Percentiles rank a stretch among this genome's conserved stretches.
Evolutionary conservation across 2,113 vertebrate species (phyloP).

Genomic region (Neogobius melanostomus): DNA sequence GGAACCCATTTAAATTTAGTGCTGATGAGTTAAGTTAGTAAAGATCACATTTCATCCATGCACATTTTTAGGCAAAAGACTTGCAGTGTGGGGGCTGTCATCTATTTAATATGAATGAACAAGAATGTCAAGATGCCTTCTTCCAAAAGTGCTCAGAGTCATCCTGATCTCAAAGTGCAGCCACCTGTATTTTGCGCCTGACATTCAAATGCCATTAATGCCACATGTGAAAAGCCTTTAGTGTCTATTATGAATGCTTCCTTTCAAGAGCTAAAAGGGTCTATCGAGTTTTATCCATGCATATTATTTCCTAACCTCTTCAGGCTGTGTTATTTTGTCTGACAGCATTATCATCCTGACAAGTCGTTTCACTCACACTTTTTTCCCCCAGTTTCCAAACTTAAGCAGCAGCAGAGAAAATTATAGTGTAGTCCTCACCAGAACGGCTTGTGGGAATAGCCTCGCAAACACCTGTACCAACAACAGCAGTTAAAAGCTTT

Average conservation of each 20-base stretch:
- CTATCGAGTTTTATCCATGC: constrained; percentile 15
- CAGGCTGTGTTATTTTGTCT: not conserved
- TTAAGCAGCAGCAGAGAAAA: constrained; percentile 43
- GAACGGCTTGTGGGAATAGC: constrained; percentile 25
- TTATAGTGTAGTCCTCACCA: constrained; percentile 11
- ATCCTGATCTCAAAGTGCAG: not conserved
- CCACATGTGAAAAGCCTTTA: constrained; percentile 1
- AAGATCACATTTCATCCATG: no score
- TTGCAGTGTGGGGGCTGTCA: not conserved
- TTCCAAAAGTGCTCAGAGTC: not conserved
- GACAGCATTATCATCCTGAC: constrained; percentile 8
- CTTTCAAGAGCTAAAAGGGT: constrained; percentile 2
- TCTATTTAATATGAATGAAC: not conserved
- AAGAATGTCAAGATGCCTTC: not conserved
- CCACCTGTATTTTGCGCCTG: constrained; percentile 7
- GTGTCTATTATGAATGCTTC: constrained; percentile 16
- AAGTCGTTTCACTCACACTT: constrained; percentile 19
- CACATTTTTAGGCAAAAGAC: not conserved
- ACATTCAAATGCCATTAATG: constrained; percentile 1
- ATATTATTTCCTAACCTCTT: constrained; percentile 11
- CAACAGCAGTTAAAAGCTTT: constrained; percentile 70
- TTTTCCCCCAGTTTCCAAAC: constrained; percentile 12
- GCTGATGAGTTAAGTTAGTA: no score
- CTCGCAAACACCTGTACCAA: constrained; percentile 65
- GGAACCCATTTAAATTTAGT: no score